A percentile compares a stretch with the other conserved stretches of the same genome.
Evolutionary conservation across 2,888 invertebrate species (phyloP).

Genomic region (Eilema depressum): DNA sequence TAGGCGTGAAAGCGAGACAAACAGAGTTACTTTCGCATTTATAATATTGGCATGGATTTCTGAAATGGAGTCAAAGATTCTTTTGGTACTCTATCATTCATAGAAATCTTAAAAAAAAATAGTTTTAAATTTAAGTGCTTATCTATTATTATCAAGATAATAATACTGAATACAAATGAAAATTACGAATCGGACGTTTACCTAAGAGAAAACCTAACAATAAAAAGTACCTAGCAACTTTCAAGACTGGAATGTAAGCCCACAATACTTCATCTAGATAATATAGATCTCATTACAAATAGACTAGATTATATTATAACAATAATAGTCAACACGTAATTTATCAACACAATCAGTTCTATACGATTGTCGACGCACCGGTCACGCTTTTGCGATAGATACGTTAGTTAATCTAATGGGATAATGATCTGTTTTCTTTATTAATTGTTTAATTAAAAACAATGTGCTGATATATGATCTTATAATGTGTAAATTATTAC

Average conservation of each 20-base stretch:
- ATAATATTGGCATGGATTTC: too few relatives aligned
- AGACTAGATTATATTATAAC: constrained; percentile 19
- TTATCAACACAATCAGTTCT: constrained; percentile 25
- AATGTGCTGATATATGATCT: too few relatives aligned
- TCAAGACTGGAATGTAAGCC: constrained; percentile 36
- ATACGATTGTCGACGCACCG: constrained; percentile 19
- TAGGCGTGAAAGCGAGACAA: too few relatives aligned
- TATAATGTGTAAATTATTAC: too few relatives aligned
- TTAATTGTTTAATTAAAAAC: background rate
- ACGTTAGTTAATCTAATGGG: constrained; percentile 4
- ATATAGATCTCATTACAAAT: constrained; percentile 29
- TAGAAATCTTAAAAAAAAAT: too few relatives aligned
- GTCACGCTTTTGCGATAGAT: background rate
- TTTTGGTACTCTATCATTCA: too few relatives aligned
- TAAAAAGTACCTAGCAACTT: constrained; percentile 22
- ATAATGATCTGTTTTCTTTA: constrained; percentile 7
- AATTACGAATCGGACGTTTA: background rate
- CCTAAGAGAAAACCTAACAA: background rate
- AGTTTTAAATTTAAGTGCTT: too few relatives aligned
- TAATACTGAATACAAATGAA: background rate
- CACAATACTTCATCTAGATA: constrained; percentile 21
- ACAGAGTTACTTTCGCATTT: too few relatives aligned
- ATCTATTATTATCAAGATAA: too few relatives aligned
- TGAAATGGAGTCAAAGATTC: too few relatives aligned
- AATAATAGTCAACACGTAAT: constrained; percentile 24